phyloP scores from a whole-genome alignment of 2,113 vertebrate genomes.

The Lasiurus borealis region DNA sequence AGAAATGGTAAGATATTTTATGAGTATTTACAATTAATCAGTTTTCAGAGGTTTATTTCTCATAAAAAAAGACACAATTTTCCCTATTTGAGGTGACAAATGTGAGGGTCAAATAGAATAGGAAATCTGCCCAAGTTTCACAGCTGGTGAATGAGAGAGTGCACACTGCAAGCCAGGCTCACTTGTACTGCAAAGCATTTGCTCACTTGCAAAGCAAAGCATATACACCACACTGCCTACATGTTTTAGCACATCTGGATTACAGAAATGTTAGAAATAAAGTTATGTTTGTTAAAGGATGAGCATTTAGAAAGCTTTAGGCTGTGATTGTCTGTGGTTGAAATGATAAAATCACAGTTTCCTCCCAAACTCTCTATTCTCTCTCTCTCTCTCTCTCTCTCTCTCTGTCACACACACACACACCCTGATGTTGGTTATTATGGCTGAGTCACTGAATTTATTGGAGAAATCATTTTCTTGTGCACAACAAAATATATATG shows the following conservation, averaged over 20 bases:
- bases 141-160: background rate
- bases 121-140: background rate
- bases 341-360: conserved; percentile 12
- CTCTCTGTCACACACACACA: too few species aligned
- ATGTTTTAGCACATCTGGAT: background rate
- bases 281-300: background rate
- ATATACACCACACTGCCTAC: background rate
- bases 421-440: background rate
- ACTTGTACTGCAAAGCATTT: background rate
- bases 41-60: conserved; percentile 31
- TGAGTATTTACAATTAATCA: background rate
- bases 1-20: conserved; percentile 33
- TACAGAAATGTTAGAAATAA: background rate
- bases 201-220: background rate
- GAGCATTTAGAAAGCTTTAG: background rate
- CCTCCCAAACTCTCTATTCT: background rate
- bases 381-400: background rate
- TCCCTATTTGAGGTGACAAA: conserved; percentile 20
- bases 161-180: background rate
- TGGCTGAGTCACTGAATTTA: background rate
- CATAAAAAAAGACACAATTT: background rate
- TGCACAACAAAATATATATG: background rate
- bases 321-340: background rate
- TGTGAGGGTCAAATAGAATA: background rate
- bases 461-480: background rate